A percentile compares a stretch with the other conserved stretches of the same genome.
These are phyloP conservation scores for Chloroclystis v-ata DNA, from an alignment of 2,888 invertebrate species.

Conservation along the genomic window DNA sequence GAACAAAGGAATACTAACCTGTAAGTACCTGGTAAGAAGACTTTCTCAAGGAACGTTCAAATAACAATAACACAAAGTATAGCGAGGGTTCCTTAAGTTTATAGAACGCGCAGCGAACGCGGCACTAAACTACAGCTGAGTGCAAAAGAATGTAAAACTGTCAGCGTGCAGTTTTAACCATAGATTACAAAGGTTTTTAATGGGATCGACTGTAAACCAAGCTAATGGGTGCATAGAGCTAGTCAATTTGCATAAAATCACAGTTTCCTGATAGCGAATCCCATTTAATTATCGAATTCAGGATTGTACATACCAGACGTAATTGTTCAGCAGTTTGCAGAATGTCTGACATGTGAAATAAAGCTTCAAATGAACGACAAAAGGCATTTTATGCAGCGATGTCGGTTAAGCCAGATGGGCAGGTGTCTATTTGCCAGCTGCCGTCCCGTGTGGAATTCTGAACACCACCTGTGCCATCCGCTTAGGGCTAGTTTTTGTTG, in stretches of 20 bases:
- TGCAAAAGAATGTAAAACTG: conserved; percentile 42
- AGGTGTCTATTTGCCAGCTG: conserved; percentile 57
- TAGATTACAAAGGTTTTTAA: conserved; percentile 36
- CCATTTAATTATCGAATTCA: not conserved
- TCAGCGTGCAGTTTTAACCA: conserved; percentile 32
- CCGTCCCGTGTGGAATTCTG: conserved; percentile 42
- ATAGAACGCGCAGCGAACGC: conserved; percentile 31
- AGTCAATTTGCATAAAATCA: conserved; percentile 3
- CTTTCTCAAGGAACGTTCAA: conserved; percentile 13
- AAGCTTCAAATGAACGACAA: conserved; percentile 4
- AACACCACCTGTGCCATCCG: conserved; percentile 33
- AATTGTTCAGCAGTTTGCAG: not conserved
- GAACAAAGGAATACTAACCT: conserved; percentile 14
- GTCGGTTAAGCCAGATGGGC: conserved; percentile 45
- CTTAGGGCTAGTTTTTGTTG: conserved; percentile 15
- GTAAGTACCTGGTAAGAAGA: conserved; percentile 15
- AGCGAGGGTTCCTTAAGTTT: conserved; percentile 20
- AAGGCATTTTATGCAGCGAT: conserved; percentile 16
- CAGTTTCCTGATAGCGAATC: not conserved
- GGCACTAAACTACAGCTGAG: conserved; percentile 38
- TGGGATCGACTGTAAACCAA: conserved; percentile 19
- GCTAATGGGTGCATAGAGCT: conserved; percentile 1
- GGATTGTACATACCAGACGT: not conserved
- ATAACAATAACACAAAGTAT: conserved; percentile 27
- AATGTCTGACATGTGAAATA: not conserved